A percentile compares a stretch with the other conserved stretches of the same genome.
Conservation (phyloP, 2,888 invertebrate species). For the Epistrophe grossulariae region DNA sequence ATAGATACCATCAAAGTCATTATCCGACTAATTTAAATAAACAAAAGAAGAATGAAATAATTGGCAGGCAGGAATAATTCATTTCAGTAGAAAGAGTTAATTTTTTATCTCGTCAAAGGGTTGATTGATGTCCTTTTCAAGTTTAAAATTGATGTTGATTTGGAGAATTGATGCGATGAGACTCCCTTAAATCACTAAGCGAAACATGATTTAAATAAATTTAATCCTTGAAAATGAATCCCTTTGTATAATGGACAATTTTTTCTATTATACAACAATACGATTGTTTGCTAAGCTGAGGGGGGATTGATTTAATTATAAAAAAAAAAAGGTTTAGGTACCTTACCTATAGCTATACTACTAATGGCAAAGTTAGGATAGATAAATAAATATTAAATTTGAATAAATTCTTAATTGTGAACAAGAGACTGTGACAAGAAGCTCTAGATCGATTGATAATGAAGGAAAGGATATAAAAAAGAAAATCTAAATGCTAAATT, state of each 20-base stretch:
- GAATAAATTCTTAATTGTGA: not conserved
- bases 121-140: slow-evolving; percentile 16
- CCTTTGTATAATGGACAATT: not conserved
- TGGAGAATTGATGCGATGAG: not conserved
- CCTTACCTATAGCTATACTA: too few relatives aligned
- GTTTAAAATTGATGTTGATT: not conserved
- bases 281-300: not conserved
- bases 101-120: slow-evolving; percentile 11
- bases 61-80: not conserved
- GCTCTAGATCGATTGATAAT: not conserved
- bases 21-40: slow-evolving; percentile 13
- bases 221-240: slow-evolving; percentile 9
- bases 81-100: not conserved
- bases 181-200: slow-evolving; percentile 5
- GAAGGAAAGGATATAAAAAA: not conserved
- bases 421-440: not conserved
- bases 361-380: not conserved
- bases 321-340: not conserved
- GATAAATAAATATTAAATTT: not conserved
- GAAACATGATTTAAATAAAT: slow-evolving; percentile 16
- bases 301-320: slow-evolving; percentile 18
- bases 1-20: slow-evolving; percentile 13
- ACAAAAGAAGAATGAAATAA: not conserved
- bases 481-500: not conserved
- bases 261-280: not conserved